Conservation (phyloP, 2,888 invertebrate species). For the Epinotia nisella region DNA sequence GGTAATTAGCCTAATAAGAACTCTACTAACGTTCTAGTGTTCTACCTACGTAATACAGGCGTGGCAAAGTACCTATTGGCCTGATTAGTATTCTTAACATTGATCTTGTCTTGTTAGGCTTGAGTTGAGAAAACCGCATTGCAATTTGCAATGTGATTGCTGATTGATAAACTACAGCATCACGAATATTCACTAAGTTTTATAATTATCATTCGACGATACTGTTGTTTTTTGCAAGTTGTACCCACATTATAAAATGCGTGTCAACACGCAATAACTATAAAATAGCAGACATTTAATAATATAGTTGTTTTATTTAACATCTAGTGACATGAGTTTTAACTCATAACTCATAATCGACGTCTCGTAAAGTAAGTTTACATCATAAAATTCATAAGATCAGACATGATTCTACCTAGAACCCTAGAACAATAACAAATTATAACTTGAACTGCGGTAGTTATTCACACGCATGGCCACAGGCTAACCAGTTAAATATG, state of each 20-base stretch:
- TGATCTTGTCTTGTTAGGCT: slow-evolving; percentile 37
- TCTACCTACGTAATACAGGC: slow-evolving; percentile 9
- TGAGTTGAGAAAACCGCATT: slow-evolving; percentile 25
- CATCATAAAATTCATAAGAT: too few species aligned
- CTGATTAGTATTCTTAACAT: slow-evolving; percentile 35
- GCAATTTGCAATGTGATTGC: background rate
- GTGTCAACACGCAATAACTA: background rate
- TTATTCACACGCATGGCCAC: background rate
- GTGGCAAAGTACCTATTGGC: slow-evolving; percentile 13
- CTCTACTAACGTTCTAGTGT: background rate
- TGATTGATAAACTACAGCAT: slow-evolving; percentile 22
- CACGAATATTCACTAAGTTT: slow-evolving; percentile 6
- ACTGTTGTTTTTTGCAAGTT: slow-evolving; percentile 1
- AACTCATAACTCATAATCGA: too few species aligned
- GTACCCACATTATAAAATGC: slow-evolving; percentile 4
- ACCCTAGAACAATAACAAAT: too few species aligned
- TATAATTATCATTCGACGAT: slow-evolving; percentile 20
- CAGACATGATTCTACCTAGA: background rate
- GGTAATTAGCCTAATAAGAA: slow-evolving; percentile 39
- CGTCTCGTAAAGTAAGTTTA: too few species aligned
- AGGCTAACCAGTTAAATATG: background rate
- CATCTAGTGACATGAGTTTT: too few species aligned
- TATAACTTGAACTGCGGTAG: too few species aligned
- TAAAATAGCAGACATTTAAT: background rate
- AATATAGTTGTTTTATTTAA: too few species aligned